Base-by-base conservation (phyloP, 2,888 invertebrate species). In the Zonitis immaculata region DNA sequence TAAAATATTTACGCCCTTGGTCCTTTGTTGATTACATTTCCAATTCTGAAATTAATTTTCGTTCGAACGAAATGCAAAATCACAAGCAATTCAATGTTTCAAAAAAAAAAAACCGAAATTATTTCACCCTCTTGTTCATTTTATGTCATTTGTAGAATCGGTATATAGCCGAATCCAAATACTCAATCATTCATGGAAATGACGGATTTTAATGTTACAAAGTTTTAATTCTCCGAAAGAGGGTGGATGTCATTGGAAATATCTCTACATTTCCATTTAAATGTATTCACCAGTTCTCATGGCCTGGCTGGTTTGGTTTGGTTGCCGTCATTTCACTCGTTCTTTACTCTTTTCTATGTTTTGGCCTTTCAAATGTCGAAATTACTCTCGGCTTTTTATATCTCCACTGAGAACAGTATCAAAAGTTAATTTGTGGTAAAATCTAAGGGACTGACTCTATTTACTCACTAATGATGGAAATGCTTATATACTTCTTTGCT, bases 341-440 rank as follows among this genome's bases (percentile, higher is more conserved):
- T 46, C 18, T n/a, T n/a, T n/a, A n/a, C 28, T 51, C 50, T 50
- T 26, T 26, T 26, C 39, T 39, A 14, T 50, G 50, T 52, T 22
- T 22, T 44, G 56, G 60, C 58, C 59, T 57, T 59, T 63, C 62
- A 65, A 66, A 67, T 67, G 67, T 64, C 60, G 71, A 70, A 74
- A 74, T 75, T 74, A 73, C 73, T 68, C 67, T 63, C 43, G 65
- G 70, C 69, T 74, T 76, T 76, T 76, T 75, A 76, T 75, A 72
- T 73, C 73, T 69, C 76, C 76, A 67, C 66, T 67, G 76, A 76
- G 76, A 71, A 74, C 74, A 72, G 71, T 73, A 75, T 73, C 74
- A 74, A 70, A 76, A 75, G 76, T 75, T 76, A 76, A 76, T 76
- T 76, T 75, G 76, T 73, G 76, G 75, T 73, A 70, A 74, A 75